phyloP scores from a whole-genome alignment of 64 coral and sea anemone species.

The Platygyra sinensis region DNA sequence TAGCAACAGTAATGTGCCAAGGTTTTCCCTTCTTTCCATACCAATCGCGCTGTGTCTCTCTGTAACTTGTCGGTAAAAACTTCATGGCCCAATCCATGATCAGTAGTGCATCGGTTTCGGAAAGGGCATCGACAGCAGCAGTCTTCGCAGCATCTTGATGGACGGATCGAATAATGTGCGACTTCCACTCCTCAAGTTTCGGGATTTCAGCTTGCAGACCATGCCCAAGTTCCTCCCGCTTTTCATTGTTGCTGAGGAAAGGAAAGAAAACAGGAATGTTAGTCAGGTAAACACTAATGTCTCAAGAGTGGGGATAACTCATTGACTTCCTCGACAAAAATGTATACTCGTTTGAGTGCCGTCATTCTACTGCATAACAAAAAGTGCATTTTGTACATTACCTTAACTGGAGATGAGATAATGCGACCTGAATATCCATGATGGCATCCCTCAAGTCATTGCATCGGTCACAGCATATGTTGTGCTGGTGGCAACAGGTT shows the following conservation, averaged over 20 bases:
- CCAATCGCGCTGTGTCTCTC: conserved; percentile 32
- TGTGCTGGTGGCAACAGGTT: conserved; percentile 12
- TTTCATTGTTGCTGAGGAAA: conserved; percentile 8
- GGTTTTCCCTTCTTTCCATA: too few relatives aligned
- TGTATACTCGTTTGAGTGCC: background rate
- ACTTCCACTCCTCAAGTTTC: background rate
- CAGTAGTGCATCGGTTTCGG: too few relatives aligned
- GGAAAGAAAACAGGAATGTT: background rate
- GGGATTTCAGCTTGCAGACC: background rate
- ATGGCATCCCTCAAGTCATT: conserved; percentile 32
- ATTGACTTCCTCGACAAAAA: background rate
- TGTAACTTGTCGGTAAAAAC: conserved; percentile 21
- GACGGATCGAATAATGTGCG: conserved; percentile 33
- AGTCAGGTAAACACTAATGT: too few relatives aligned
- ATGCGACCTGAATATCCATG: conserved; percentile 30
- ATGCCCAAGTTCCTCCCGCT: conserved; percentile 24
- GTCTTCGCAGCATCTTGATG: conserved; percentile 36
- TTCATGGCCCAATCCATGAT: conserved; percentile 42
- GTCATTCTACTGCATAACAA: background rate
- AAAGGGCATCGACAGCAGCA: too few relatives aligned
- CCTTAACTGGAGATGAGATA: background rate
- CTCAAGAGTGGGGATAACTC: background rate
- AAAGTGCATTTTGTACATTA: background rate
- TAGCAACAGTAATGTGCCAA: too few relatives aligned
- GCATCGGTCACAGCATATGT: conserved; percentile 19